Evolutionary conservation across 2,797 vertebrate genomes (phyloP).

Genomic region (Fratercula arctica): DNA sequence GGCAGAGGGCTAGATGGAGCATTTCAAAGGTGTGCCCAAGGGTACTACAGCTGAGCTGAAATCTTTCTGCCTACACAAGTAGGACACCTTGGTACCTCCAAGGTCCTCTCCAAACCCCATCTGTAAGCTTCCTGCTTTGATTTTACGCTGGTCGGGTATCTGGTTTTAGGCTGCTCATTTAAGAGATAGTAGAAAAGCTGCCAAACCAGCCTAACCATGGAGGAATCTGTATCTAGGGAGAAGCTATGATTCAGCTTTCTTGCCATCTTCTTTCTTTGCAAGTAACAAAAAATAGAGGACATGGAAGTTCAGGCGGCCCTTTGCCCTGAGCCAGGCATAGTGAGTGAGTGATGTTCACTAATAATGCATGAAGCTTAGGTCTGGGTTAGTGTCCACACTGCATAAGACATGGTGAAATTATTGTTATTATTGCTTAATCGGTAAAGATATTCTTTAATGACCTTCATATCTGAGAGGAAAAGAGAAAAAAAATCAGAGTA

Average conservation of each 20-base stretch:
- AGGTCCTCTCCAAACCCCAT: not conserved
- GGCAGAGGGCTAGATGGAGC: not conserved
- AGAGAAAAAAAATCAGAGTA: not conserved
- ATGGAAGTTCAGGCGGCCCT: not conserved
- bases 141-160: not conserved
- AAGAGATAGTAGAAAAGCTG: not conserved
- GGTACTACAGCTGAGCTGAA: not conserved
- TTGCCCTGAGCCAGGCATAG: not conserved
- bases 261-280: not conserved
- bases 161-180: not conserved
- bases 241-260: not conserved
- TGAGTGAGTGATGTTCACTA: not conserved
- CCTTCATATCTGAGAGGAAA: conserved; percentile 4
- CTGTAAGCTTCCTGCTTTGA: not conserved
- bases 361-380: not conserved
- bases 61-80: not conserved
- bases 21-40: conserved; percentile 5
- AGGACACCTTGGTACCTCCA: not conserved
- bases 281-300: not conserved
- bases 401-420: not conserved
- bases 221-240: not conserved
- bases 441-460: conserved; percentile 31
- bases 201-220: not conserved
- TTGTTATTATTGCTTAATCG: not conserved
- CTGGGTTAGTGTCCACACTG: not conserved